Conservation (phyloP, 2,888 invertebrate genomes). For the Oscheius sp. region DNA sequence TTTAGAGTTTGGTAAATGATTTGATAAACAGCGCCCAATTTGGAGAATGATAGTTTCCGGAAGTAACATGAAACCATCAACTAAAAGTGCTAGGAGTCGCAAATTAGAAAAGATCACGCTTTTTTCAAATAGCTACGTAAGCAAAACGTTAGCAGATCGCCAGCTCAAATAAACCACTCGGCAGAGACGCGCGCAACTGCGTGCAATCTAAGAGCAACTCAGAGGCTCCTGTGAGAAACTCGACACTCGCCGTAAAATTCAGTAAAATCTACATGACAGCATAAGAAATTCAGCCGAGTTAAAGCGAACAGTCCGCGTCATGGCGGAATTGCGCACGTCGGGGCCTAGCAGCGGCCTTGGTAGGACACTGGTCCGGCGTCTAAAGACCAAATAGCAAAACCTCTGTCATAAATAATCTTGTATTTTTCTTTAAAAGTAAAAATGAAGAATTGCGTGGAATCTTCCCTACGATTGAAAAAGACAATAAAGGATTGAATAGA, state of each 20-base stretch:
- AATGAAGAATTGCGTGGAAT: background rate
- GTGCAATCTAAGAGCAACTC: conserved; percentile 26
- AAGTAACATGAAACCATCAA: no score
- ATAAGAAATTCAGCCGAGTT: background rate
- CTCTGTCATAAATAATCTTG: conserved; percentile 1
- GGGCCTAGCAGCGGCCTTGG: conserved; percentile 8
- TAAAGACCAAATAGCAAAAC: conserved; percentile 20
- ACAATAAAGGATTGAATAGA: background rate
- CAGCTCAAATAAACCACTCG: conserved; percentile 32
- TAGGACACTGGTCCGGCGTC: background rate
- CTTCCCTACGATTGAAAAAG: background rate
- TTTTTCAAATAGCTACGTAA: conserved; percentile 13
- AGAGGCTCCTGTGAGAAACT: conserved; percentile 8
- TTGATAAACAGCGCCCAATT: no score
- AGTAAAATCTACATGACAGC: background rate
- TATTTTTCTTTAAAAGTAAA: background rate
- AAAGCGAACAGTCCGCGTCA: background rate
- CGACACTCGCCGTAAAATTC: conserved; percentile 18
- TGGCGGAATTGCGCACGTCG: background rate
- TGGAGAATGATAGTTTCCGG: no score
- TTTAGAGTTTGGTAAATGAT: no score
- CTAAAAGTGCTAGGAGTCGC: background rate
- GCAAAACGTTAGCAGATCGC: conserved; percentile 26
- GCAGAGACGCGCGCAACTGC: conserved; percentile 26
- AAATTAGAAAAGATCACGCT: background rate